phyloP scores from a whole-genome alignment of 2,888 invertebrate species.

The Quadroppia sp. region DNA sequence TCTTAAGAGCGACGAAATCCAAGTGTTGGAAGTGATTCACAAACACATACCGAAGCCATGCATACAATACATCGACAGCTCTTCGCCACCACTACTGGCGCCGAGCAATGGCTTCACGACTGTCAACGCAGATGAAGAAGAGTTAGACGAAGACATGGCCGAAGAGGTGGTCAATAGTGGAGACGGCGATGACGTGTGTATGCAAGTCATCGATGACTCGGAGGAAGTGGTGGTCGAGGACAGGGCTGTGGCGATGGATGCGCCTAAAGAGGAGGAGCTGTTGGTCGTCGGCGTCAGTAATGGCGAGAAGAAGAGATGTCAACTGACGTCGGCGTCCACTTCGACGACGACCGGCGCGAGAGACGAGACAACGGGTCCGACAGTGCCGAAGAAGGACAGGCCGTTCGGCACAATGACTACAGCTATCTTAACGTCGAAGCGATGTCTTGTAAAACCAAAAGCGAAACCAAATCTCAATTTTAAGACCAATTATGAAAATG shows the following conservation, averaged over 20 bases:
- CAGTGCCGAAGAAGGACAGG: neutral
- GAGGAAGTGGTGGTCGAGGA: neutral
- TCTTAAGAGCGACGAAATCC: slow-evolving; percentile 15
- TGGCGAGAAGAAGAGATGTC: no score
- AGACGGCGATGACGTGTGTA: no score
- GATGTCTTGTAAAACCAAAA: neutral
- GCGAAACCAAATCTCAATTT: neutral
- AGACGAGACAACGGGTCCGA: neutral
- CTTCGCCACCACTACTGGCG: no score
- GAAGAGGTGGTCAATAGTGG: no score
- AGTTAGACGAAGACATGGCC: neutral
- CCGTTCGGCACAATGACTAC: no score
- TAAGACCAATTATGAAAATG: neutral
- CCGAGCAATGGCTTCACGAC: neutral
- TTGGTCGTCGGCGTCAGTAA: no score
- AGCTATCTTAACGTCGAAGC: neutral
- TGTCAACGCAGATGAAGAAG: no score
- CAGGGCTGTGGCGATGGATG: neutral
- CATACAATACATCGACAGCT: no score
- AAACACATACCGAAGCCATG: neutral
- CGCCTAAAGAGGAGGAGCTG: neutral
- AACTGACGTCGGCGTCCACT: neutral
- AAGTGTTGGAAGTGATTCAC: neutral
- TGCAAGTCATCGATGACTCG: no score
- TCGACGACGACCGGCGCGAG: neutral